A percentile compares a stretch with the other conserved stretches of the same genome.
Conservation (phyloP, 2,113 vertebrate species). For the mouse (Mus musculus) region DNA sequence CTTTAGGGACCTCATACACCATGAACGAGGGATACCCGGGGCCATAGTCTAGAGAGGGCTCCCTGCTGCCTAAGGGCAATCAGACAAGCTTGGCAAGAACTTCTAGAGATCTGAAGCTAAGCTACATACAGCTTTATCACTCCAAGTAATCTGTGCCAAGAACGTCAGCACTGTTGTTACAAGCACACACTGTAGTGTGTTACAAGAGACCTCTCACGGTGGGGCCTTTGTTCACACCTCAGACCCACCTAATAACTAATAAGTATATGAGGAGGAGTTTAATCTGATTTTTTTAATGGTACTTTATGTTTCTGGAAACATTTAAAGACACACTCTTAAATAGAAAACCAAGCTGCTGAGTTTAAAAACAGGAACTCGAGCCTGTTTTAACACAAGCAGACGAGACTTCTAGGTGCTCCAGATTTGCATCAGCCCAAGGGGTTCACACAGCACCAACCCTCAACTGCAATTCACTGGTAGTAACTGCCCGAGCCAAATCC, state of each 20-base stretch:
- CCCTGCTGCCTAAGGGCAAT: background rate
- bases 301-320: slow-evolving; percentile 63
- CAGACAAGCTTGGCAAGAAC: slow-evolving; percentile 39
- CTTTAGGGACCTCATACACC: background rate
- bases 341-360: slow-evolving; percentile 61
- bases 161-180: slow-evolving; percentile 50
- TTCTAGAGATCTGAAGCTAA: slow-evolving; percentile 39
- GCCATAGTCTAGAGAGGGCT: background rate
- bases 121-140: background rate
- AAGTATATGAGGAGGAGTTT: slow-evolving; percentile 30
- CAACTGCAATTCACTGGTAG: background rate
- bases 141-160: slow-evolving; percentile 61
- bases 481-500: background rate
- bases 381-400: slow-evolving; percentile 3
- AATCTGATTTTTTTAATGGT: slow-evolving; percentile 44
- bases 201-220: slow-evolving; percentile 59
- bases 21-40: background rate
- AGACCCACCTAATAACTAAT: slow-evolving; percentile 56
- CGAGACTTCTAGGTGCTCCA: background rate
- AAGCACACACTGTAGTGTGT: slow-evolving; percentile 48
- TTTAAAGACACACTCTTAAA: slow-evolving; percentile 52
- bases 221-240: slow-evolving; percentile 62
- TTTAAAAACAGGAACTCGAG: slow-evolving; percentile 62
- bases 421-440: background rate
- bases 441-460: background rate